A percentile compares a stretch with the other conserved stretches of the same genome.
phyloP scores from a whole-genome alignment of 64 coral and sea anemone genomes.

The Trachythela sp. region DNA sequence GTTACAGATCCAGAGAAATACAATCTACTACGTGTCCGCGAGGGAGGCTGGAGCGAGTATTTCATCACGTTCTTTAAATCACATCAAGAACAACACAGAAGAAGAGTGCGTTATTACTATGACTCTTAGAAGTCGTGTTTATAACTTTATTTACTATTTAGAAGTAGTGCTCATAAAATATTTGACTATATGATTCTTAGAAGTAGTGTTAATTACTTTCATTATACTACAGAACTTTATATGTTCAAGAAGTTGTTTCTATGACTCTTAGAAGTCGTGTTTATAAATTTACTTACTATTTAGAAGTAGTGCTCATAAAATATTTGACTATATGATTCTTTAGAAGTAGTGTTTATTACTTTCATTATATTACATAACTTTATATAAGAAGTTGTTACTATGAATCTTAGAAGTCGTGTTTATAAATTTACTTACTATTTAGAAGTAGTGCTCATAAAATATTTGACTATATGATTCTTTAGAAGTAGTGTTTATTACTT shows the following conservation, averaged over 20 bases:
- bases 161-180: too few species aligned
- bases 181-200: neutral
- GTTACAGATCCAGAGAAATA: slow-evolving; percentile 50
- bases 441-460: neutral
- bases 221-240: too few species aligned
- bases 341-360: too few species aligned
- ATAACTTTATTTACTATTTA: too few species aligned
- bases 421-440: too few species aligned
- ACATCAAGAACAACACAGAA: slow-evolving; percentile 59
- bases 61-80: slow-evolving; percentile 57
- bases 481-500: too few species aligned
- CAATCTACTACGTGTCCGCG: slow-evolving; percentile 64
- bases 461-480: neutral
- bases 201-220: too few species aligned
- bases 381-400: neutral
- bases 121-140: neutral
- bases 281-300: too few species aligned
- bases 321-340: neutral
- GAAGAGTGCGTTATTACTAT: slow-evolving; percentile 53
- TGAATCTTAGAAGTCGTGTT: neutral
- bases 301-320: neutral
- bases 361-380: too few species aligned
- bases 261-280: neutral
- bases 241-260: neutral
- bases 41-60: slow-evolving; percentile 77